These are phyloP conservation scores for Macheiramphus alcinus DNA, from an alignment of 2,113 vertebrate species.

Conservation along the genomic window DNA sequence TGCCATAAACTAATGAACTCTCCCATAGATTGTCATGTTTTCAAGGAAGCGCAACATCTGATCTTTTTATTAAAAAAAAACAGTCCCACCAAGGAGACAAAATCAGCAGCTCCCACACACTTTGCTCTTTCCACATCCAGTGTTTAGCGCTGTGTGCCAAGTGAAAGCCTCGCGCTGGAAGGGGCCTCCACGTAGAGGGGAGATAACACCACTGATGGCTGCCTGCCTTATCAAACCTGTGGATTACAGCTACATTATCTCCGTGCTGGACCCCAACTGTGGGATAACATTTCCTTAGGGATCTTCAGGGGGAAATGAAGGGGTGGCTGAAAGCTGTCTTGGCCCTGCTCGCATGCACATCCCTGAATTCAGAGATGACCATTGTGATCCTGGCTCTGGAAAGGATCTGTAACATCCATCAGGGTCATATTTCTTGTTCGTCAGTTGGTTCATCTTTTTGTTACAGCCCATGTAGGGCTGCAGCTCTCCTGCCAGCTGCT, in stretches of 20 bases:
- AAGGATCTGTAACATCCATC: neutral
- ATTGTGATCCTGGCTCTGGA: neutral
- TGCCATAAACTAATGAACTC: conserved; percentile 53
- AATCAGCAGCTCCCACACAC: conserved; percentile 60
- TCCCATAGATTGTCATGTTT: conserved; percentile 13
- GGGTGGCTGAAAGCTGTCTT: neutral
- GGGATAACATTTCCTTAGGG: neutral
- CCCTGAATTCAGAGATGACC: neutral
- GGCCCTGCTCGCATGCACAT: neutral
- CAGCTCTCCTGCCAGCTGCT: neutral
- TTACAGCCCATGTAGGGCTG: neutral
- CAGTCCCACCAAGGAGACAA: conserved; percentile 37
- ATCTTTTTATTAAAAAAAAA: conserved; percentile 30
- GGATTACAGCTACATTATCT: neutral
- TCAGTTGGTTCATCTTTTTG: neutral
- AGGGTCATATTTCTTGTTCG: neutral
- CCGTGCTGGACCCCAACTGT: neutral
- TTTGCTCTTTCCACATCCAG: conserved; percentile 21
- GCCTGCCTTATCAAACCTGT: conserved; percentile 13
- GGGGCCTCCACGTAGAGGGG: neutral
- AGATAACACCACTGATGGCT: conserved; percentile 29
- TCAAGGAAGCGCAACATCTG: conserved; percentile 39
- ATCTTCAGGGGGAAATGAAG: neutral
- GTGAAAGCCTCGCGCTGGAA: neutral
- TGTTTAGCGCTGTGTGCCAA: neutral